Percentiles rank a stretch among this genome's conserved stretches.
Conservation (phyloP, 2,113 vertebrate genomes). For the Chionomys nivalis region DNA sequence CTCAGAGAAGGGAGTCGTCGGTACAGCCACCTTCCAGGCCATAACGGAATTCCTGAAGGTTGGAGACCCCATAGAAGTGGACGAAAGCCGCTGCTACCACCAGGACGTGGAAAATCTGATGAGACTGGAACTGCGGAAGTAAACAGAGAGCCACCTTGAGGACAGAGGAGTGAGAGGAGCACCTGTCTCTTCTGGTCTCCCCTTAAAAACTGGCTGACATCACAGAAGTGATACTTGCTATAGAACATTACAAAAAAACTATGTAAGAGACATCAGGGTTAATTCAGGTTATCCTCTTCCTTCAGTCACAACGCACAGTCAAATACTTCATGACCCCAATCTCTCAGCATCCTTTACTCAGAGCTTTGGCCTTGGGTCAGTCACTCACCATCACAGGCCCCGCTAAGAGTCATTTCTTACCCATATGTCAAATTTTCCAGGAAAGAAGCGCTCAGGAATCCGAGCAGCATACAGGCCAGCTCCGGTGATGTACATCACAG, state of each 20-base stretch:
- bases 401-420: constrained; percentile 83
- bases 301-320: neutral
- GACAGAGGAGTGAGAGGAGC: neutral
- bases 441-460: constrained; percentile 98
- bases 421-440: constrained; percentile 99
- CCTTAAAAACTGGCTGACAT: neutral
- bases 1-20: constrained; percentile 97
- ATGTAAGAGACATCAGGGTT: neutral
- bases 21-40: constrained; percentile 97
- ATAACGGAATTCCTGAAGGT: constrained; percentile 98
- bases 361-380: neutral
- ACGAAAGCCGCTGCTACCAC: constrained; percentile 97
- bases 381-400: neutral
- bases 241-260: neutral
- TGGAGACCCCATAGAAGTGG: constrained; percentile 98
- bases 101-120: constrained; percentile 98
- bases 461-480: constrained; percentile 97
- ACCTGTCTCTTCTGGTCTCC: neutral
- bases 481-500: constrained; percentile 98
- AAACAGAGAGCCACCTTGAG: constrained; percentile 35
- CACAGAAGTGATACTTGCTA: neutral
- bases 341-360: neutral
- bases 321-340: neutral
- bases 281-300: too few species aligned
- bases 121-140: constrained; percentile 94